These are phyloP conservation scores for Brachionus calyciflorus DNA, from an alignment of 1,140 invertebrate genomes.

Conservation along the genomic window DNA sequence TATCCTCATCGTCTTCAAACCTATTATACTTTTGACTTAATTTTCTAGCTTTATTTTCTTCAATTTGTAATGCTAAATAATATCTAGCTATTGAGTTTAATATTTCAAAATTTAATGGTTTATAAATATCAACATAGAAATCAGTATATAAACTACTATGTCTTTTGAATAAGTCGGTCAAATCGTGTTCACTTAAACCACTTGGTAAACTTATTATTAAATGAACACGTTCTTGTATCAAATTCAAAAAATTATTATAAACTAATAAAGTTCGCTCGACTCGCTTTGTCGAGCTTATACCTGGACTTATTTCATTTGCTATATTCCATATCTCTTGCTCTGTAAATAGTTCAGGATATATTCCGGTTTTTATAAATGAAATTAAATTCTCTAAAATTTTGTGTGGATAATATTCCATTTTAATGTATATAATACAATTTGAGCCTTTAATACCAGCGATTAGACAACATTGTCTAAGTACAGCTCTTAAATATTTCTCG, in stretches of 20 bases:
- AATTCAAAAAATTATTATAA: conserved; percentile 55
- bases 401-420: conserved; percentile 16
- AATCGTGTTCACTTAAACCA: neutral
- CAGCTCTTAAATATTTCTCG: conserved; percentile 51
- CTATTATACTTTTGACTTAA: conserved; percentile 8
- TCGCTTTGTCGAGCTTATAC: conserved; percentile 55
- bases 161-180: conserved; percentile 1
- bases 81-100: conserved; percentile 38
- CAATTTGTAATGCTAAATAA: conserved; percentile 8
- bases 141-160: conserved; percentile 48
- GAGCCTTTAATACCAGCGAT: conserved; percentile 54
- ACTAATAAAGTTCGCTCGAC: conserved; percentile 57
- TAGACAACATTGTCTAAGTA: conserved; percentile 55
- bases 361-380: conserved; percentile 38
- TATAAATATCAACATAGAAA: conserved; percentile 40
- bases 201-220: conserved; percentile 54
- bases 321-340: conserved; percentile 55
- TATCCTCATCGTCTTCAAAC: conserved; percentile 24
- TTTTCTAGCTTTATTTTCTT: conserved; percentile 4
- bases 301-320: conserved; percentile 57
- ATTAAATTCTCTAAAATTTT: neutral
- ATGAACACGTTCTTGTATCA: conserved; percentile 56
- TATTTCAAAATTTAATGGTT: neutral
- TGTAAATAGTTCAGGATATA: conserved; percentile 55
- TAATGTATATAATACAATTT: conserved; percentile 53